These are phyloP conservation scores for Umimayanthus kanabou DNA, from an alignment of 92 coral and sea anemone species.

Conservation along the genomic window DNA sequence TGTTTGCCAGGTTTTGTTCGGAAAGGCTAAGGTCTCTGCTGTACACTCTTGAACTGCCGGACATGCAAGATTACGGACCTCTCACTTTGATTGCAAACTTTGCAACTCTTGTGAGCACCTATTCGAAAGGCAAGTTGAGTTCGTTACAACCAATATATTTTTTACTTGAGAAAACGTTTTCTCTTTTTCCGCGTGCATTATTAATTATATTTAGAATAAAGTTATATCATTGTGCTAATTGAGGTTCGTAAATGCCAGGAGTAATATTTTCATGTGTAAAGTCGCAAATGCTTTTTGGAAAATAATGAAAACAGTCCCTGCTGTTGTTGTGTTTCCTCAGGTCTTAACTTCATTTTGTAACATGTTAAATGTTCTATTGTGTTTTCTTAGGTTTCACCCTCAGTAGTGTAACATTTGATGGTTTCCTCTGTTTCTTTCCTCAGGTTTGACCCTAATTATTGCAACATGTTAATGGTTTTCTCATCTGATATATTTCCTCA, in stretches of 20 bases:
- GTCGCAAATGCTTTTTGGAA: neutral
- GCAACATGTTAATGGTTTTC: too few relatives aligned
- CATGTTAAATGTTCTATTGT: neutral
- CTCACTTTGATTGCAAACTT: conserved; percentile 93
- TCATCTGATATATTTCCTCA: too few relatives aligned
- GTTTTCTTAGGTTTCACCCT: too few relatives aligned
- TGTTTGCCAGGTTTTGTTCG: conserved; percentile 74
- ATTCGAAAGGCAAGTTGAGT: conserved; percentile 76
- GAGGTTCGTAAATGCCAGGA: neutral
- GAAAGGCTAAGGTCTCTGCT: conserved; percentile 90
- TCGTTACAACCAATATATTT: neutral
- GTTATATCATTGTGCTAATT: neutral
- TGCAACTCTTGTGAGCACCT: conserved; percentile 97
- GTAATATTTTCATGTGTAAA: neutral
- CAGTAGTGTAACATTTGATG: conserved; percentile 35
- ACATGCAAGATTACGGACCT: conserved; percentile 93
- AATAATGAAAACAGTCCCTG: neutral
- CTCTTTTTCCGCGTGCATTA: neutral
- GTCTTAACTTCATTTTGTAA: neutral
- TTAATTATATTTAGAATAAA: neutral
- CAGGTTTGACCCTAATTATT: too few relatives aligned
- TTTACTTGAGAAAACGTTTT: neutral
- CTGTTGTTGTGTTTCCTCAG: neutral
- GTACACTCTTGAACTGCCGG: conserved; percentile 93
- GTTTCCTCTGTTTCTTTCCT: too few relatives aligned